Conservation (phyloP, 2,888 invertebrate species). For the Taphrorychus bicolor region DNA sequence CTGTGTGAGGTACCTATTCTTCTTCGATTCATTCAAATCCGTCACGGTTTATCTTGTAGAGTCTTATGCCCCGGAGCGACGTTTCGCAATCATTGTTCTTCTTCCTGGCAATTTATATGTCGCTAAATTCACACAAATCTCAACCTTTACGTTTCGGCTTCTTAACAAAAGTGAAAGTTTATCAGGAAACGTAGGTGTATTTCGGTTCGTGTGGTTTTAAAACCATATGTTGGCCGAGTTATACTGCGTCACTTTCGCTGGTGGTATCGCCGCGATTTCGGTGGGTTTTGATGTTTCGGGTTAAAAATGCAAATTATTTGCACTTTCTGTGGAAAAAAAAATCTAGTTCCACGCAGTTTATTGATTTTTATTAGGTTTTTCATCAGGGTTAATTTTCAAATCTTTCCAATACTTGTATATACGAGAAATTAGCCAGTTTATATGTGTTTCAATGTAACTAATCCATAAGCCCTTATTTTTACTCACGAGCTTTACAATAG, state of each 20-base stretch:
- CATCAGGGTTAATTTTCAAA: too few relatives aligned
- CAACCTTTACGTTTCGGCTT: conserved; percentile 45
- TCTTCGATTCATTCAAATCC: conserved; percentile 4
- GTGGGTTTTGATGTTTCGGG: too few relatives aligned
- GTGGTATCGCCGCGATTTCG: too few relatives aligned
- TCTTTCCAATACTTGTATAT: too few relatives aligned
- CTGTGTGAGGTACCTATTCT: neutral
- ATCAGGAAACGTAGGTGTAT: conserved; percentile 49
- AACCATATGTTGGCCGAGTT: conserved; percentile 13
- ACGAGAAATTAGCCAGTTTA: too few relatives aligned
- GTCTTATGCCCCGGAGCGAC: conserved; percentile 1
- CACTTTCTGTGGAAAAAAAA: too few relatives aligned
- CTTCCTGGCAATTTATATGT: conserved; percentile 26
- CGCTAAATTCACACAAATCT: conserved; percentile 23
- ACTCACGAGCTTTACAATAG: too few relatives aligned
- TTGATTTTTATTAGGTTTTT: too few relatives aligned
- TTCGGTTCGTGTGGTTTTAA: conserved; percentile 28
- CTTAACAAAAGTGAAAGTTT: conserved; percentile 54
- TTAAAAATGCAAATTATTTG: too few relatives aligned
- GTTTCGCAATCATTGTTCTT: conserved; percentile 16
- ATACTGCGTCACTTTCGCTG: neutral
- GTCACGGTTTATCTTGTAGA: neutral
- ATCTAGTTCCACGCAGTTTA: too few relatives aligned
- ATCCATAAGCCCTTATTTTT: too few relatives aligned
- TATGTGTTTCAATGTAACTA: too few relatives aligned